Conservation (phyloP, 2,888 invertebrate genomes). For the Blastobasis adustella region DNA sequence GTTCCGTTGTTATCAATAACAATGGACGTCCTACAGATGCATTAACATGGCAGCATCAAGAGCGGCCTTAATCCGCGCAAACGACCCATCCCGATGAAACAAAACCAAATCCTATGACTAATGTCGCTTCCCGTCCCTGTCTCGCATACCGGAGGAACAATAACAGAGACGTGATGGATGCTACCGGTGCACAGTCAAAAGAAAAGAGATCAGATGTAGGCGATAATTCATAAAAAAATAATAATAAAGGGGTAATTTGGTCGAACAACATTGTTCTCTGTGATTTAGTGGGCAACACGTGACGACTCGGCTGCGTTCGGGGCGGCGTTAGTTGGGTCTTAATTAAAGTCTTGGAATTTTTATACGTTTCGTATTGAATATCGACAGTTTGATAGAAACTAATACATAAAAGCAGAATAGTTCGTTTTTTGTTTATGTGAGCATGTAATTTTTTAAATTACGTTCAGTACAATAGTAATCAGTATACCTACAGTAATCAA, state of each 20-base stretch:
- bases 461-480: too few species aligned
- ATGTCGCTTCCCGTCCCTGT: constrained; percentile 26
- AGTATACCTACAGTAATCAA: too few species aligned
- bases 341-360: too few species aligned
- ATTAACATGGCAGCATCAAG: constrained; percentile 5
- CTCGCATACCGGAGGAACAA: constrained; percentile 46
- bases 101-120: constrained; percentile 49
- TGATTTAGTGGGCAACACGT: constrained; percentile 33
- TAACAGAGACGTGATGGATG: constrained; percentile 58
- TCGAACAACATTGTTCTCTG: constrained; percentile 45
- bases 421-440: too few species aligned
- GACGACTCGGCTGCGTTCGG: neutral
- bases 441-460: too few species aligned
- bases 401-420: too few species aligned
- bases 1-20: neutral
- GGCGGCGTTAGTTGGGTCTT: too few species aligned
- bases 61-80: constrained; percentile 42
- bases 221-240: constrained; percentile 64
- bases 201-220: constrained; percentile 52
- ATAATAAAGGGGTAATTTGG: constrained; percentile 54
- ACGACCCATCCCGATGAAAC: constrained; percentile 41
- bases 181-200: constrained; percentile 50
- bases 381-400: too few species aligned
- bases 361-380: too few species aligned
- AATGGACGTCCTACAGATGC: constrained; percentile 5